Percentiles rank a stretch among this genome's conserved stretches.
Evolutionary conservation across 2,797 vertebrate species (phyloP).

Genomic region (Siniperca scherzeri): DNA sequence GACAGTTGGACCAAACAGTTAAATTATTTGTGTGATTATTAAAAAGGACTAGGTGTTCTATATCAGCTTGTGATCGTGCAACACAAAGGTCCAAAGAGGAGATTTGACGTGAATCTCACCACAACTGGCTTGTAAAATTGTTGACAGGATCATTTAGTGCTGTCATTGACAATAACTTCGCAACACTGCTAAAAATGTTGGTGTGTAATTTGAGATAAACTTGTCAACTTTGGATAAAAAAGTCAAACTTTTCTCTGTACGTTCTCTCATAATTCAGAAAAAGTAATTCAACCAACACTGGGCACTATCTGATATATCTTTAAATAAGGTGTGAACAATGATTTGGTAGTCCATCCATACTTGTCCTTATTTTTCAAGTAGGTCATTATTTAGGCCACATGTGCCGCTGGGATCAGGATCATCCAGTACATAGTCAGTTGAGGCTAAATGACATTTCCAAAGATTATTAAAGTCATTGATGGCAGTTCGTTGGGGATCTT

Average conservation of each 20-base stretch:
- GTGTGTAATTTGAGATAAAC: background rate
- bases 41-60: background rate
- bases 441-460: background rate
- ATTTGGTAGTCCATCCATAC: background rate
- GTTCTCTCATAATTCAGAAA: background rate
- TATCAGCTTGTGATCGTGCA: background rate
- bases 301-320: background rate
- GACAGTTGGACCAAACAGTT: background rate
- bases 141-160: background rate
- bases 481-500: conserved; percentile 9
- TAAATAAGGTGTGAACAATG: background rate
- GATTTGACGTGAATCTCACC: background rate
- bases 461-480: background rate
- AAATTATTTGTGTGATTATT: background rate
- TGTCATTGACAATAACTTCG: background rate
- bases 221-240: background rate
- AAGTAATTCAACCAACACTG: background rate
- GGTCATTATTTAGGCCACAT: conserved; percentile 13
- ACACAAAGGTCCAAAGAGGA: background rate
- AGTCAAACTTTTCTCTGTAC: background rate
- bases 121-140: background rate
- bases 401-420: background rate
- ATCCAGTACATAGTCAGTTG: conserved; percentile 3
- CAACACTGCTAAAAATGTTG: background rate
- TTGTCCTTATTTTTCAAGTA: background rate